These are phyloP conservation scores for Rhagophthalmus giganteus DNA, from an alignment of 2,888 invertebrate genomes.

Conservation along the genomic window DNA sequence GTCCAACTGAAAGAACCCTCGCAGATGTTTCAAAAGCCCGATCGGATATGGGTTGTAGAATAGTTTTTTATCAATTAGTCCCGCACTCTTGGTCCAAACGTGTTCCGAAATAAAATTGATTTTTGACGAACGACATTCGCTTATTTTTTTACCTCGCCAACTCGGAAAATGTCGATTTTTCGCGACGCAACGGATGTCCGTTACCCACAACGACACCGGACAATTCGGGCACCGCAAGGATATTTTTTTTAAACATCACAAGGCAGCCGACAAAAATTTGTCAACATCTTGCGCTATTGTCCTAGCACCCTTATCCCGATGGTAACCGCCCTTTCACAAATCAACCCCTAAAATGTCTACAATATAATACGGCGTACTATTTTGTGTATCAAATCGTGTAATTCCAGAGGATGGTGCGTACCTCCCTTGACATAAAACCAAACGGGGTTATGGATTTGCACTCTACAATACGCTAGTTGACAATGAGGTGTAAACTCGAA, in stretches of 20 bases:
- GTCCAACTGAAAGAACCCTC: conserved; percentile 17
- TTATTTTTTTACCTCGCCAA: too few relatives aligned
- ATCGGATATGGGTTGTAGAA: conserved; percentile 30
- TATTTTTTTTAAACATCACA: conserved; percentile 50
- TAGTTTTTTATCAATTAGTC: conserved; percentile 31
- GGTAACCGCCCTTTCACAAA: conserved; percentile 47
- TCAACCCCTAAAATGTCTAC: conserved; percentile 38
- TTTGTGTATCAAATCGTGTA: conserved; percentile 56
- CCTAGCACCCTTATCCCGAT: conserved; percentile 42
- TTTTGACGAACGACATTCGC: too few relatives aligned
- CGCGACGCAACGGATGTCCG: too few relatives aligned
- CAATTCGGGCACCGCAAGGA: too few relatives aligned
- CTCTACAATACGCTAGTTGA: conserved; percentile 27
- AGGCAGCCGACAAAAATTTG: conserved; percentile 48
- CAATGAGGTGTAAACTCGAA: conserved; percentile 37
- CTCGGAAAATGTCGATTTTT: too few relatives aligned
- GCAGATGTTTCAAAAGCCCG: conserved; percentile 32
- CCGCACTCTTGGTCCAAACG: conserved; percentile 26
- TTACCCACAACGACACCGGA: too few relatives aligned
- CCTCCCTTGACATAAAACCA: conserved; percentile 46
- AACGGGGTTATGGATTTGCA: conserved; percentile 28
- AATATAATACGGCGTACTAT: conserved; percentile 43
- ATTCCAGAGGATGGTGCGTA: conserved; percentile 54
- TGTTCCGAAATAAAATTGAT: too few relatives aligned
- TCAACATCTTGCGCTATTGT: conserved; percentile 47